Conservation (phyloP, 2,113 vertebrate genomes). For the Oreotrochilus melanogaster region DNA sequence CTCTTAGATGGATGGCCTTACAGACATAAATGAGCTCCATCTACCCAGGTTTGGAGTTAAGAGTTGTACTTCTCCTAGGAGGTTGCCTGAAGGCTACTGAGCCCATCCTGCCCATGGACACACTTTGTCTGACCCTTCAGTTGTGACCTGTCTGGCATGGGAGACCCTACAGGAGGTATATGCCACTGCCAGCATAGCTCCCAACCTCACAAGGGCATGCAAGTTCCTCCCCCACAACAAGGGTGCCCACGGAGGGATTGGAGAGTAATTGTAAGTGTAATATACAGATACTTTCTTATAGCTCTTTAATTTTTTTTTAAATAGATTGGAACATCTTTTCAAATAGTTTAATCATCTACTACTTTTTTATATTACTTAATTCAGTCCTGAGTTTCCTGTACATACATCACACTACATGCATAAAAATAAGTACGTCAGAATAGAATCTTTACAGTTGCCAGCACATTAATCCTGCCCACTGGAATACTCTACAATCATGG, state of each 20-base stretch:
- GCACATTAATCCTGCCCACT: not conserved
- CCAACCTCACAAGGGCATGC: too few relatives aligned
- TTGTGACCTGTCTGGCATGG: too few relatives aligned
- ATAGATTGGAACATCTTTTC: not conserved
- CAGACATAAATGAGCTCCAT: too few relatives aligned
- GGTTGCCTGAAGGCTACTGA: too few relatives aligned
- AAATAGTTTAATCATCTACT: not conserved
- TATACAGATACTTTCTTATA: not conserved
- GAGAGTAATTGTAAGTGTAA: not conserved
- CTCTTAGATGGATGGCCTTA: too few relatives aligned
- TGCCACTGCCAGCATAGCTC: too few relatives aligned
- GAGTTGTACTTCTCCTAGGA: too few relatives aligned
- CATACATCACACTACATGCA: not conserved
- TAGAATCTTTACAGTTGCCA: not conserved
- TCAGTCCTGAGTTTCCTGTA: not conserved
- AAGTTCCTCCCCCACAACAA: too few relatives aligned
- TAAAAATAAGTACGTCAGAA: not conserved
- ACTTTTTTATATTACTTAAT: not conserved
- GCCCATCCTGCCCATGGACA: too few relatives aligned
- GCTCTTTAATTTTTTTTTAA: not conserved
- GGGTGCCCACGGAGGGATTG: not conserved
- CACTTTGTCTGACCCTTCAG: too few relatives aligned
- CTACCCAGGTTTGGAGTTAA: too few relatives aligned
- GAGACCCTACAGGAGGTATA: too few relatives aligned
- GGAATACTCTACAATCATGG: not conserved